Evolutionary conservation across 2,113 vertebrate species (phyloP).

Genomic region (Daphoenositta chrysoptera): DNA sequence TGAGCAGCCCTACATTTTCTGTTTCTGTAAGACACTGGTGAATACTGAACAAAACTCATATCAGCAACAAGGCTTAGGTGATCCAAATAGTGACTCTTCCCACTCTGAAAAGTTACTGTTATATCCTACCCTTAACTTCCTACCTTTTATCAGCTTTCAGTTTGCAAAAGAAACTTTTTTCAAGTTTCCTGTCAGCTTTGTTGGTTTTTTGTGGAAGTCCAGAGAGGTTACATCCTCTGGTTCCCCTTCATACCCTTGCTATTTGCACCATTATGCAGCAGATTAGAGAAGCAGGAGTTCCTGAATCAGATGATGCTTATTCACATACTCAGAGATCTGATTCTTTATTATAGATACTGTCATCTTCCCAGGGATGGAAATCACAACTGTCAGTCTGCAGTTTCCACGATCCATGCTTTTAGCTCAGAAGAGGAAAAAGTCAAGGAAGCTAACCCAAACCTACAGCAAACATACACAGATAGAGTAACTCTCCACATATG

Average conservation of each 20-base stretch:
- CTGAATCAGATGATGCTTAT: not conserved
- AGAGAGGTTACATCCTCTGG: not conserved
- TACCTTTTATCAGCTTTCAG: not conserved
- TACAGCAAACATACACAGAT: not conserved
- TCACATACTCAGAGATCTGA: not conserved
- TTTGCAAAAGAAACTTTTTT: not conserved
- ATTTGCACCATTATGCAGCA: not conserved
- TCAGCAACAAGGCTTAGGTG: not conserved
- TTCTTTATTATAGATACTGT: not conserved
- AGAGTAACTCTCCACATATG: not conserved
- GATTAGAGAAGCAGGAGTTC: not conserved
- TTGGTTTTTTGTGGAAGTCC: not conserved
- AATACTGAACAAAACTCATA: not conserved
- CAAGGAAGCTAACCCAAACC: not conserved
- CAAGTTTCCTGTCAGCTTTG: not conserved
- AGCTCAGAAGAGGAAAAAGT: not conserved
- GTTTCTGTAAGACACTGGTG: not conserved
- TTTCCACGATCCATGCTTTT: not conserved
- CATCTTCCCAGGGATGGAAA: not conserved
- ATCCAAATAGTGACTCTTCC: fast-evolving
- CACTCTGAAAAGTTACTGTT: not conserved
- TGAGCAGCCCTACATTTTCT: not conserved
- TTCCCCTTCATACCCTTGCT: not conserved
- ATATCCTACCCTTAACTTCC: not conserved
- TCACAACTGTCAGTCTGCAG: not conserved